Base-by-base conservation (phyloP, 2,888 invertebrate genomes). In the Ichneumoninae sp. region DNA sequence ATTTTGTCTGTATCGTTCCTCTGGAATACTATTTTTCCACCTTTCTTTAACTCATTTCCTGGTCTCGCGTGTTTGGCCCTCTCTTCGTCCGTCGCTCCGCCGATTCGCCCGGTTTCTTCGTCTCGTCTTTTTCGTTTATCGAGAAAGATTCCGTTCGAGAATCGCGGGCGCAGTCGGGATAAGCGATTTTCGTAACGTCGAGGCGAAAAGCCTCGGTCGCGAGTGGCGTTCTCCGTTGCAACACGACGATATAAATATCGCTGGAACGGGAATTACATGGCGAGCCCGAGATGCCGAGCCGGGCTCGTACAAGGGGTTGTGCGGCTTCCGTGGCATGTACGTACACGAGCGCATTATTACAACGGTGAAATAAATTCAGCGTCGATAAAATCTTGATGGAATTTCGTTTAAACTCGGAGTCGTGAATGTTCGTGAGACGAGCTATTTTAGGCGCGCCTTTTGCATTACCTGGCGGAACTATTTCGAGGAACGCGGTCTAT, bases 161-260 rank as follows among this genome's bases (percentile, higher is more conserved):
- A 54, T 69, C 44, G 63, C 36, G 54, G 52, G 26, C 63, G 33
- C 30, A 78, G 30, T 22, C 63, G 10, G 26, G 69, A 40, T 74
- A 83, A 83, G 60, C 82, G 74, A 79, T 83, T 79, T n/a, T 74
- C 60, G 79, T 33, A 70, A 70, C 69, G 69, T 47, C 66, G 69
- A 33, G 69, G 69, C 22, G 47, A 77, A 77, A 71, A 71, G 26
- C 50, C 73, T 73, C 33, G 19, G 16, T 47, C 33, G 40, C 33
- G 16, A 26, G 30, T 57, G 54, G 47, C 75, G 44, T 71, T 71
- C 69, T 47, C 8, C 44, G 33, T 30, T 65, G 69, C 65, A 75
- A 75, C 69, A 75, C 47, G 57, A 70, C 70, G 75, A 79, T 80
- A 86, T 86, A 85, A 86, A 85, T 86, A 86, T 85, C 81, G 54